A percentile compares a stretch with the other conserved stretches of the same genome.
Conservation (phyloP, 2,797 vertebrate genomes). For the Acanthiza pusilla region DNA sequence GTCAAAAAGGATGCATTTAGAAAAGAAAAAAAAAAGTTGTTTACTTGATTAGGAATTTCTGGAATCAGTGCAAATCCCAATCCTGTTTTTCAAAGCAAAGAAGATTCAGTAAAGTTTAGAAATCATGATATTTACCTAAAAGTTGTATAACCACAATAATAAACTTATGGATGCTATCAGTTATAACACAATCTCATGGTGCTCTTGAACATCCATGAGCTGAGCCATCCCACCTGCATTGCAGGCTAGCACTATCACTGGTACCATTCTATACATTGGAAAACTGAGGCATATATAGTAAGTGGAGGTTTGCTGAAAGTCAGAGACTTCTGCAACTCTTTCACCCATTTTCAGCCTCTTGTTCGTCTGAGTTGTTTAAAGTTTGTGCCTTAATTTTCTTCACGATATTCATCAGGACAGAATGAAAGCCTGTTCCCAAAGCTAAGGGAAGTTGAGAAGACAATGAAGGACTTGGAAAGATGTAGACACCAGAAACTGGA, state of each 20-base stretch:
- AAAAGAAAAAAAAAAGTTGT: not conserved
- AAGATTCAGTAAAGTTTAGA: not conserved
- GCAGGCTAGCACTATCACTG: not conserved
- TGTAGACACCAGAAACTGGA: slow-evolving; percentile 67
- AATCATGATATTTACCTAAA: not conserved
- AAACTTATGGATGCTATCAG: not conserved
- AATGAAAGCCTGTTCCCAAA: slow-evolving; percentile 31
- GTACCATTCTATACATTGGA: not conserved
- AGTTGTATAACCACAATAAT: not conserved
- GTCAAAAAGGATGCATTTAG: not conserved
- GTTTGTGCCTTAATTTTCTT: not conserved
- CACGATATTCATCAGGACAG: not conserved
- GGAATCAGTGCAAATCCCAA: not conserved
- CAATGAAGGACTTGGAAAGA: slow-evolving; percentile 59
- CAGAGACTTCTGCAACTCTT: not conserved
- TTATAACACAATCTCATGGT: not conserved
- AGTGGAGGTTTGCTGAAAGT: not conserved
- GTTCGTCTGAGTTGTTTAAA: not conserved
- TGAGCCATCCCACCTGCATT: not conserved
- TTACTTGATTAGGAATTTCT: not conserved
- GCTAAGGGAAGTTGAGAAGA: slow-evolving; percentile 49
- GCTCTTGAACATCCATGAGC: not conserved
- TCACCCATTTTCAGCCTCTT: not conserved
- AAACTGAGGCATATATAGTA: not conserved
- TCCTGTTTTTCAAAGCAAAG: not conserved